Percentiles rank a stretch among this genome's conserved stretches.
Evolutionary conservation across 2,113 vertebrate species (phyloP).

Genomic region (Daphoenositta chrysoptera): DNA sequence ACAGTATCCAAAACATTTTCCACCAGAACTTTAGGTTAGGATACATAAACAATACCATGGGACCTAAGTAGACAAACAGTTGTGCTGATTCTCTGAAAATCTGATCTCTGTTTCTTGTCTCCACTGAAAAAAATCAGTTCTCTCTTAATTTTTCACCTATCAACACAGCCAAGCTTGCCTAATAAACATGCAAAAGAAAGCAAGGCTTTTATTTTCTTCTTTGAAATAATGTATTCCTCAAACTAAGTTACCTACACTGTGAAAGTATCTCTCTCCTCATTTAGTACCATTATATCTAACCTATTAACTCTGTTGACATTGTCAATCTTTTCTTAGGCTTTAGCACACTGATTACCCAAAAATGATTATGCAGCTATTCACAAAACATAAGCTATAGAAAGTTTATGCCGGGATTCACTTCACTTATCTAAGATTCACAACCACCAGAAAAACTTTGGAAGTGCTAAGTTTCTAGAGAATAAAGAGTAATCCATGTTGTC

Average conservation of each 20-base stretch:
- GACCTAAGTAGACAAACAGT: not conserved
- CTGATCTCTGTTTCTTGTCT: not conserved
- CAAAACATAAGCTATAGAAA: not conserved
- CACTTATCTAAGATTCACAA: not conserved
- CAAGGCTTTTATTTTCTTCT: not conserved
- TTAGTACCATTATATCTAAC: not conserved
- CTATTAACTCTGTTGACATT: not conserved
- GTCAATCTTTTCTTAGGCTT: not conserved
- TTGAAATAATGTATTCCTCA: not conserved
- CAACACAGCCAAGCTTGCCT: not conserved
- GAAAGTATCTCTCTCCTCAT: not conserved
- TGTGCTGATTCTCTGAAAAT: not conserved
- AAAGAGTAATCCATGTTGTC: not conserved
- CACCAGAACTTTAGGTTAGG: not conserved
- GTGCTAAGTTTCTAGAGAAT: not conserved
- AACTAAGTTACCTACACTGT: not conserved
- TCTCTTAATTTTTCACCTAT: not conserved
- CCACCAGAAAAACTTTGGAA: not conserved
- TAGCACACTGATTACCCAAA: not conserved
- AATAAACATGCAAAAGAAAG: not conserved
- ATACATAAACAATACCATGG: not conserved
- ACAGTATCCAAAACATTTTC: not conserved
- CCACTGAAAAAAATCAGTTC: not conserved
- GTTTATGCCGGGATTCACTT: not conserved
- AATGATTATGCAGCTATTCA: not conserved